Base-by-base conservation (phyloP, 2,888 invertebrate genomes). In the Metalampra italica region DNA sequence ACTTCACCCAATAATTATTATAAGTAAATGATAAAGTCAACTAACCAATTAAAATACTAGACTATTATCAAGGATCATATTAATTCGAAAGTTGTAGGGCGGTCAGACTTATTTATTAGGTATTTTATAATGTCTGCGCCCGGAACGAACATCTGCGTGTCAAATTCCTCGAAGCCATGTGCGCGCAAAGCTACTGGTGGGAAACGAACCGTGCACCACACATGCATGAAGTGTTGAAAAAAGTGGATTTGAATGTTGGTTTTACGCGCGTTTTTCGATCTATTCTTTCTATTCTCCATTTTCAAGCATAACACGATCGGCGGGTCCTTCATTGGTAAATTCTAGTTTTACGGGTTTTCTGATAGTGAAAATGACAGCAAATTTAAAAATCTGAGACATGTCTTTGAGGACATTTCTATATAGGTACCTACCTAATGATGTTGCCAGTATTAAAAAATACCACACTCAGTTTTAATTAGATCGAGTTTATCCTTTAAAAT, bases 61-160 rank as follows among this genome's bases (percentile, higher is more conserved):
- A 42, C 29, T 34, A n/a, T 34, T 53, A 50, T 54, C 50, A 43
- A 49, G 50, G 46, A 54, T 52, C 49, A 47, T 53, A 51, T 45
- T 63, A 52, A 53, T 62, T 64, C 48, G 57, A 66, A 69, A 68
- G 66, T 29, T 66, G 68, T 67, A 68, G 50, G 60, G 57, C 69
- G 58, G 70, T 67, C 68, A 71, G 78, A 70, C 78, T 82, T 78
- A 71, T 78, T 82, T 78, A 78, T 81, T 82, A 79, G 78, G 80
- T 78, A 82, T 84, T 82, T 83, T 80, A 83, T 80, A 73, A 68
- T 78, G 74, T 75, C 73, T 59, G 65, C 71, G 72, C 70, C 70
- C 76, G 78, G 79, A 79, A 81, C 78, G 78, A 78, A 82, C 88
- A 88, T 88, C 88, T 89, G 88, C 88, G 86, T 84, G 85, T 87